Percentiles rank a stretch among this genome's conserved stretches.
These are phyloP conservation scores for Erebia palarica DNA, from an alignment of 2,888 invertebrate species.

Conservation along the genomic window DNA sequence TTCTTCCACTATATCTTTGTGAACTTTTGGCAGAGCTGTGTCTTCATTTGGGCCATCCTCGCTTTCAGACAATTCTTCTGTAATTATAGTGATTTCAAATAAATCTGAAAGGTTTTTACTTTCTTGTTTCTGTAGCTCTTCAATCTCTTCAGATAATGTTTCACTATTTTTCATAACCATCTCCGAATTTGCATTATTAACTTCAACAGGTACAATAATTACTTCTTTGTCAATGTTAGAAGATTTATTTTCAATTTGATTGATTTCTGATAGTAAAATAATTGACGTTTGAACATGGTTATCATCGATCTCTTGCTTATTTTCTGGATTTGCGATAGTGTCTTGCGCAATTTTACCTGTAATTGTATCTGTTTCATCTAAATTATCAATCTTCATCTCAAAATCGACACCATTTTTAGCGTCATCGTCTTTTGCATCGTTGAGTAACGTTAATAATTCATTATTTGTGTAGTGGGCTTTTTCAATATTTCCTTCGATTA, in stretches of 20 bases:
- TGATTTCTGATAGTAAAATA: not conserved
- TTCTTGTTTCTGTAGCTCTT: constrained; percentile 37
- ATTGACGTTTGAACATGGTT: not conserved
- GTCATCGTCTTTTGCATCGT: constrained; percentile 30
- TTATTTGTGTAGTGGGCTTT: constrained; percentile 37
- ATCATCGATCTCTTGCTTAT: not conserved
- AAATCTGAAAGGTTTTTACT: constrained; percentile 46
- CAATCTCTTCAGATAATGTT: constrained; percentile 19
- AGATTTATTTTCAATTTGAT: not conserved
- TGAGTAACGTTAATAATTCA: constrained; percentile 32
- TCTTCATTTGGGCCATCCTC: constrained; percentile 45
- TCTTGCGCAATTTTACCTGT: not conserved
- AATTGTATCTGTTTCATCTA: not conserved
- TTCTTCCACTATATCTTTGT: not conserved
- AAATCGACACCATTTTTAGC: not conserved
- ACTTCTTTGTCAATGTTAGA: not conserved
- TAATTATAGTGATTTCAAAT: constrained; percentile 64
- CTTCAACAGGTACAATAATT: not conserved
- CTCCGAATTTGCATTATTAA: not conserved
- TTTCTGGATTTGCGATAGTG: not conserved
- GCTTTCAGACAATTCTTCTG: constrained; percentile 63
- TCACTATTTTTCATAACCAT: not conserved
- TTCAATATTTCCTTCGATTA: constrained; percentile 26
- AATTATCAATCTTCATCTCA: not conserved
- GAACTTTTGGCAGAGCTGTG: constrained; percentile 6